These are phyloP conservation scores for Carassius gibelio DNA, from an alignment of 2,113 vertebrate species.

Conservation along the genomic window DNA sequence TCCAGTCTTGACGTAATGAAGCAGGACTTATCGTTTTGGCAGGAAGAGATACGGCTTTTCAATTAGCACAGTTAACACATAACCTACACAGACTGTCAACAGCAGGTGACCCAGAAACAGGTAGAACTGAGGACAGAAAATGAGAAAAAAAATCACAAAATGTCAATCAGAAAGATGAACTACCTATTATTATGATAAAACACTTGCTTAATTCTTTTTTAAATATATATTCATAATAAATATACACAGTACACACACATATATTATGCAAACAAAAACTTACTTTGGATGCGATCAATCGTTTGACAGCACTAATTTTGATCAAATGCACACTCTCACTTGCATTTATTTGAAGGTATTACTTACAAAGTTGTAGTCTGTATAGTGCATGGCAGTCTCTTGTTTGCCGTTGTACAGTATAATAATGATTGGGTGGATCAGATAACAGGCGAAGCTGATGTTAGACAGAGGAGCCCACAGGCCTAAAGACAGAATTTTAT, in stretches of 20 bases:
- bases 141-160: not conserved
- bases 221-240: no score
- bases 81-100: constrained; percentile 71
- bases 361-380: constrained; percentile 82
- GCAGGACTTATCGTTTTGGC: constrained; percentile 49
- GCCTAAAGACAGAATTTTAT: constrained; percentile 71
- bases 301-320: no score
- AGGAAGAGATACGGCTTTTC: constrained; percentile 77
- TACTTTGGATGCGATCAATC: no score
- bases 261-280: no score
- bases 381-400: constrained; percentile 81
- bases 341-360: not conserved
- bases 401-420: constrained; percentile 81
- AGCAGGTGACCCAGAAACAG: constrained; percentile 79
- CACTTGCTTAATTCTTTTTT: not conserved
- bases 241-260: no score
- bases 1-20: not conserved
- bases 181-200: not conserved
- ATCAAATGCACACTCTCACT: no score
- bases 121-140: constrained; percentile 74
- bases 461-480: constrained; percentile 79
- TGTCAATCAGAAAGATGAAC: not conserved
- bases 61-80: constrained; percentile 74
- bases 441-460: constrained; percentile 84
- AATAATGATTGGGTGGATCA: constrained; percentile 80